phyloP scores from a whole-genome alignment of 2,888 invertebrate genomes.

The Drosophila picticornis region DNA sequence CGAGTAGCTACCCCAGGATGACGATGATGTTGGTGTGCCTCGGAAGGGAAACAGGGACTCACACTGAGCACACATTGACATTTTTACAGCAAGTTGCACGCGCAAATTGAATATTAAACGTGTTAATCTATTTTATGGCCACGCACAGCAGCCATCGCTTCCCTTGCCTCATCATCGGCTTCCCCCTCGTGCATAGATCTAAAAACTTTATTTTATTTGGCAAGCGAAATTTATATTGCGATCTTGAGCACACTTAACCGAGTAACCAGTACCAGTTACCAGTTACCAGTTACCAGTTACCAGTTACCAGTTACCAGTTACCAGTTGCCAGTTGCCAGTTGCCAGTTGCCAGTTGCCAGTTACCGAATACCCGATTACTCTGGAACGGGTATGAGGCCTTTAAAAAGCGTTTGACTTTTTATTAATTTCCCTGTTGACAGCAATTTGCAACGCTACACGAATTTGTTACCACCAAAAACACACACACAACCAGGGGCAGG shows the following conservation, averaged over 20 bases:
- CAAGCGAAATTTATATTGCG: slow-evolving; percentile 52
- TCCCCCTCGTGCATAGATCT: not conserved
- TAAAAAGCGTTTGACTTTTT: slow-evolving; percentile 76
- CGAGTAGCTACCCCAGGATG: slow-evolving; percentile 42
- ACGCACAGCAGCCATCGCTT: slow-evolving; percentile 26
- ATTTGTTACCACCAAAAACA: slow-evolving; percentile 73
- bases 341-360: slow-evolving; percentile 3
- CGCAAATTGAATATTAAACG: slow-evolving; percentile 83
- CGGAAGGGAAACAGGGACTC: slow-evolving; percentile 11
- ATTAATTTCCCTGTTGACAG: slow-evolving; percentile 79
- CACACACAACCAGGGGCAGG: not conserved
- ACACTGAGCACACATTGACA: slow-evolving; percentile 2
- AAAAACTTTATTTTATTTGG: slow-evolving; percentile 54
- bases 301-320: slow-evolving; percentile 4
- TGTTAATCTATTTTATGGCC: slow-evolving; percentile 82
- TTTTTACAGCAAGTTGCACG: slow-evolving; percentile 53
- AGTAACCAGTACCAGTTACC: slow-evolving; percentile 1
- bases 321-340: slow-evolving; percentile 8
- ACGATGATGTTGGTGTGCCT: not conserved
- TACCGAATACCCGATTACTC: not conserved
- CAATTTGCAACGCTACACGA: slow-evolving; percentile 80
- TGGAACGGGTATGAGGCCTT: slow-evolving; percentile 34
- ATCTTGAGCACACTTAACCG: slow-evolving; percentile 49
- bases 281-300: slow-evolving; percentile 6
- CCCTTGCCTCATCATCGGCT: not conserved